phyloP scores from a whole-genome alignment of 2,113 vertebrate genomes.

The Neolamprologus kungweensis region DNA sequence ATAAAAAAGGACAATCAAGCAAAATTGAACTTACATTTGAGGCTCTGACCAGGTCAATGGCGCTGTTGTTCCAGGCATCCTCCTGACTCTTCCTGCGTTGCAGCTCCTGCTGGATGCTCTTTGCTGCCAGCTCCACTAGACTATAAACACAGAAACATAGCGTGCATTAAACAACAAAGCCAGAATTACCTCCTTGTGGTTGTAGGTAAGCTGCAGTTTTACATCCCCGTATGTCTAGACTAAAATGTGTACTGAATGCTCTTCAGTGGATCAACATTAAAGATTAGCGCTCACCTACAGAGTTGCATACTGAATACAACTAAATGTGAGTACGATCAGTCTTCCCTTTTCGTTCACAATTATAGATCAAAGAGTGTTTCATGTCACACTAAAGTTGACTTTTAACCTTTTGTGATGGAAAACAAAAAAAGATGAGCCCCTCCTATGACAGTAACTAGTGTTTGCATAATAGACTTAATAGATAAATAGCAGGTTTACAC shows the following conservation, averaged over 20 bases:
- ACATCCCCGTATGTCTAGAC: not conserved
- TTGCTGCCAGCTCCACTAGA: constrained; percentile 84
- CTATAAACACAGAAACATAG: constrained; percentile 59
- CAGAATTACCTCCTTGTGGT: not conserved
- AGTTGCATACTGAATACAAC: not conserved
- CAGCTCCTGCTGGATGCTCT: constrained; percentile 82
- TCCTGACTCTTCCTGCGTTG: constrained; percentile 79
- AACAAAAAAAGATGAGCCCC: not conserved
- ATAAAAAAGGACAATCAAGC: not conserved
- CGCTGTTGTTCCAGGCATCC: constrained; percentile 91
- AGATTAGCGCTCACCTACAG: not conserved
- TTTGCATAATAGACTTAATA: not conserved
- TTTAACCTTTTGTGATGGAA: not conserved
- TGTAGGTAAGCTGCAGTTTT: not conserved
- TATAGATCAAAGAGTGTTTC: not conserved
- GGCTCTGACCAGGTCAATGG: constrained; percentile 89
- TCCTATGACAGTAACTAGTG: not conserved
- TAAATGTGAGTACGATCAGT: not conserved
- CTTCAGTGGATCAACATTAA: not conserved
- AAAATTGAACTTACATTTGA: constrained; percentile 77
- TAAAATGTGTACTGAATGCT: not conserved
- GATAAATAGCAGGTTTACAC: not conserved
- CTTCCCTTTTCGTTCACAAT: not conserved
- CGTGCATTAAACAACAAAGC: not conserved
- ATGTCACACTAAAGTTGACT: not conserved